Evolutionary conservation across 2,113 vertebrate species (phyloP), one percentile per base, ranked within the genome.

Genomic region (Leptodactylus fuscus): DNA sequence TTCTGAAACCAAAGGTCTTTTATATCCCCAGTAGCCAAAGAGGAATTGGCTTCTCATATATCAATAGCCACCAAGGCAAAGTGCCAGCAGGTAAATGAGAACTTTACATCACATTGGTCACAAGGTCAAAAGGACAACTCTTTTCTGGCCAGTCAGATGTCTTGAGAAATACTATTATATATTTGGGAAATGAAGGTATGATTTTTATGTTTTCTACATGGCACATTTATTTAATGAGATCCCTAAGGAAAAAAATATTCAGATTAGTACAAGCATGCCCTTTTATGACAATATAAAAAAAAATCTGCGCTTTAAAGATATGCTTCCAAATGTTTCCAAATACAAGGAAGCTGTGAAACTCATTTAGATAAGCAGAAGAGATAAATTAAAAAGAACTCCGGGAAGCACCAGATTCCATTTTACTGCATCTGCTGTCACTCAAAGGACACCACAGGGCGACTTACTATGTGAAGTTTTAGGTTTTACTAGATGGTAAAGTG

Each of bases 281-380:
- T 78, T 53, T 78, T 78, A 78, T 78, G 75, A 78, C 69, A 71
- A 41, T n/a, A 76, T 8, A 75, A n/a, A 75, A 71, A 13, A 55
- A 44, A 82, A 53, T 29, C 49, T 83, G 51, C 75, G 70, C 82
- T 83, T 75, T 83, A 48, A 75, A 75, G 82, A 83, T 75, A 75
- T 83, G 70, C 82, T 60, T 27, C 82, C 41, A 75, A 38, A 83
- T 83, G 82, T 83, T 75, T 83, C 81, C 58, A 83, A 73, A 75
- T 75, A 73, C 38, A 75, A 44, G 51, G 34, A 76, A 62, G 82
- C 70, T 75, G 82, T 83, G 70, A 83, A 83, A 75, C 82, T 75
- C 70, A 83, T 83, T 83, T 83, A 83, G 82, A 83, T 83, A 75
- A 62, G 27, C 53, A 51, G n/a, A 83, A 75, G 46, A 46, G 51